Evolutionary conservation across 2,797 vertebrate species (phyloP), one percentile per base, ranked within the genome.

Genomic region (Sardinella longiceps): DNA sequence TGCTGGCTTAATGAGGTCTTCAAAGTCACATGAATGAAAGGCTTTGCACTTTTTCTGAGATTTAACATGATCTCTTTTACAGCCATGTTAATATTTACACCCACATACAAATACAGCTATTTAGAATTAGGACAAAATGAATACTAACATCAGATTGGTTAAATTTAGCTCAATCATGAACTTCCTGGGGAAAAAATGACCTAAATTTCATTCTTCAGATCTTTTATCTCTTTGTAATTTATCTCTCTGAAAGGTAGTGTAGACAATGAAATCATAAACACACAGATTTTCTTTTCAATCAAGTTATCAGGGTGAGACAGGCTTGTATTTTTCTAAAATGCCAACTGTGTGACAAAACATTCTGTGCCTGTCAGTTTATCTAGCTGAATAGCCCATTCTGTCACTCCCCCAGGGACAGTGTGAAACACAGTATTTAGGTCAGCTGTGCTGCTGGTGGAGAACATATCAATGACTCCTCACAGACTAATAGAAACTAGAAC

Each of bases 351-450:
- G 70, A 15, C 70, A 77, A 39, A 80, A 60, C 80, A 84, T 39
- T 86, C 83, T 84, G 50, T 70, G 81, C 63, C 63, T 88, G 84
- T 87, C 87, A 86, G 84, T 88, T 58, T 81, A 80, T n/a, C 51
- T 84, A 82, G 80, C 83, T 66, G 83, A 80, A 88, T 86, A 88
- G 87, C 30, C 33, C 12, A 80, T 88, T 77, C 50, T 48, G 33
- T 80, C 50, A 81, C 50, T 20, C 87, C 87, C 84, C 45, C 51
- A 37, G 87, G 80, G 37, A 82, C 83, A 56, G 83, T 56, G 25
- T 37, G 81, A 80, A 80, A 70, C 85, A 82, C 77, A 74, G 56
- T 56, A 83, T 86, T 81, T 87, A 53, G 81, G 84, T 85, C 25
- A 51, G 45, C 81, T 84, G 83, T 80, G 66, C 70, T 70, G 43